Base-by-base conservation (phyloP, 2,113 vertebrate genomes). In the Anarhynchus alexandrinus region DNA sequence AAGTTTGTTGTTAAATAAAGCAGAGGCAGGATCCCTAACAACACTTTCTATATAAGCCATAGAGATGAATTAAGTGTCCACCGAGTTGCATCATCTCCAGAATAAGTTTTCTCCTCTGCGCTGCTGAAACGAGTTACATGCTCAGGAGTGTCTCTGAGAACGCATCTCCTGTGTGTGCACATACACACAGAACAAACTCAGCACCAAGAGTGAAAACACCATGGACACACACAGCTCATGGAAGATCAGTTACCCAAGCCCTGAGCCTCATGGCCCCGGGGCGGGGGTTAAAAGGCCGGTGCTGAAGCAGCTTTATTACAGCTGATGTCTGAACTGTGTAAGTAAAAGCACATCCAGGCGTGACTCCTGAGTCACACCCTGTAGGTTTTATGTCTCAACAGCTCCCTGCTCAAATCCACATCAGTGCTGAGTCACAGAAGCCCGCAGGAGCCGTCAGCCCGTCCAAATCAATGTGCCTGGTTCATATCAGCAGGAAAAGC, bases 161-260 rank as follows among this genome's bases (percentile, higher is more conserved):
- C 10, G 0, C 2, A 3, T 5, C 36, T 58, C 26, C 61, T 10
- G 22, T 2, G 21, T 8, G 8, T 4, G 18, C 2, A n/a, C 12
- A 4, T 8, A 22, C 6, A 13, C 66, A 52, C 43, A 67, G 51
- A 71, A 12, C 43, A 45, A 57, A n/a, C 69, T 40, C 17, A 3
- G 52, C 64, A 40, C 18, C 19, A 2, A 6, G 25, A 57, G 15
- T 8, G 6, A 64, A 15, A 38, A 2, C 69, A 32, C 16, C 54
- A 21, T 0, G 0, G 70, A 6, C 55, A 40, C 16, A 7, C 43
- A 6, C 43, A 59, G 51, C 34, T 58, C 55, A 5, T 1, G 15
- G 19, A 7, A 29, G 5, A 36, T 3, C 38, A 22, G 17, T 32
- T 21, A 32, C 1, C 57, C 27, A 22, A 51, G 47, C 77, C 43